Base-by-base conservation (phyloP, 2,888 invertebrate genomes). In the Tetramorium bicarinatum region DNA sequence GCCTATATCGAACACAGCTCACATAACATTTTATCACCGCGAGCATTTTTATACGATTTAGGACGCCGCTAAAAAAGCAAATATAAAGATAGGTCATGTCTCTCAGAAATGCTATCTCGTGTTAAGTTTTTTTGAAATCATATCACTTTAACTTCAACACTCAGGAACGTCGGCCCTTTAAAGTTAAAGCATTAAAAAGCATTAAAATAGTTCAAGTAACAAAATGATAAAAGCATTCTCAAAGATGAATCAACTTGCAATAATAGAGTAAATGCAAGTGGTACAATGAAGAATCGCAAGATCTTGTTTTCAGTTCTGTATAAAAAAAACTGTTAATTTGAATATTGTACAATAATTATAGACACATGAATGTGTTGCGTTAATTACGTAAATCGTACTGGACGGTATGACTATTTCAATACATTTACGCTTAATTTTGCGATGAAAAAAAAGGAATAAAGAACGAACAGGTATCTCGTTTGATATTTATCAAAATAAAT, bases 401-500 rank as follows among this genome's bases (percentile, higher is more conserved):
- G 0, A 34, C 15, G n/a, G 47, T 34, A 34, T 59, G 52, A 77
- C 66, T 49, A 61, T 77, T 77, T 77, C 8, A 41, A 54, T 76
- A 52, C 15, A 13, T 41, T 52, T 49, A 49, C 11, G 21, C 11
- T 41, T 66, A 66, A 76, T 54, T 76, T 75, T 34, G 15, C 64
- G 4, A 29, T 54, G 8, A 66, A 71, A 29, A 64, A 64, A 25
- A 29, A 52, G 21, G 21, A 18, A 38, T 13, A 25, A 76, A 52
- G 7, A 64, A 66, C 54, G 18, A 8, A 66, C 25, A 25, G 49
- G 38, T 52, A 52, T 64, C 41, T 76, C 21, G 67, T 77, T 66
- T 66, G 18, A 77, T 66, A 77, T 66, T 52, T 77, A 77, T 77
- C 15, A 77, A 76, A 77, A 66, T 77, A 66, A 77, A 77, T 77